These are phyloP conservation scores for Drosophila funebris DNA, from an alignment of 1,140 invertebrate genomes.

Conservation along the genomic window DNA sequence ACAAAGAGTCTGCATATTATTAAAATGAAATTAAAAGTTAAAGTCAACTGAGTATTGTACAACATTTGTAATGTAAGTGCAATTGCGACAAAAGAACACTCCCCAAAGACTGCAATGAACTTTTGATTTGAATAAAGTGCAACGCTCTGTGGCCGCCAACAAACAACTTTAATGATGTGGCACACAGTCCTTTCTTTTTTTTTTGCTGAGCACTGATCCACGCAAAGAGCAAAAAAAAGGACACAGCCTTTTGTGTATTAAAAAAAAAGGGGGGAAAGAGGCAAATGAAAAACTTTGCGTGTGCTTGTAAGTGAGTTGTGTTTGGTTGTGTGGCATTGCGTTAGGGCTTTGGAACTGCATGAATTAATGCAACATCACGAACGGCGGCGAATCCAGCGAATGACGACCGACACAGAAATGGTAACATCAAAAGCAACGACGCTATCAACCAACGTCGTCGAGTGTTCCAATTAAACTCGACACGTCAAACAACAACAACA, in stretches of 20 bases:
- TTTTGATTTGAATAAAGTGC: slow-evolving; percentile 65
- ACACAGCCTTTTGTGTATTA: slow-evolving; percentile 47
- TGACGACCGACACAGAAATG: slow-evolving; percentile 38
- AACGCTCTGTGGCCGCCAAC: slow-evolving; percentile 15
- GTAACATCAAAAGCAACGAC: slow-evolving; percentile 67
- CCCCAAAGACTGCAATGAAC: slow-evolving; percentile 53
- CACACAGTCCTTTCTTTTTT: too few species aligned
- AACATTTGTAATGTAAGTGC: background rate
- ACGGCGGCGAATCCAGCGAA: slow-evolving; percentile 1
- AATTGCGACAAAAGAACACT: background rate
- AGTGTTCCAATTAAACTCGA: slow-evolving; percentile 80
- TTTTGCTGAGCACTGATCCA: too few species aligned
- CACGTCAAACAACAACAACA: slow-evolving; percentile 73
- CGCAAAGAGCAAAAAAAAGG: background rate
- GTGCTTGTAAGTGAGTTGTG: slow-evolving; percentile 10
- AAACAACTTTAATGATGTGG: slow-evolving; percentile 63
- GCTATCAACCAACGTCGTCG: slow-evolving; percentile 43
- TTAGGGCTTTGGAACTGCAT: slow-evolving; percentile 63
- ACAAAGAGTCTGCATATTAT: too few species aligned
- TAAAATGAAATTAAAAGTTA: too few species aligned
- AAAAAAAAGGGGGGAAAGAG: slow-evolving; percentile 35
- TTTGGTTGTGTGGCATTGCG: slow-evolving; percentile 8
- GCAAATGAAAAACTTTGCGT: slow-evolving; percentile 48
- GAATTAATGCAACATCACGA: slow-evolving; percentile 66
- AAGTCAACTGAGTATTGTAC: too few species aligned